Evolutionary conservation across 1,140 invertebrate genomes (phyloP), one percentile per base, ranked within the genome.

Genomic region (Ephestia elutella): DNA sequence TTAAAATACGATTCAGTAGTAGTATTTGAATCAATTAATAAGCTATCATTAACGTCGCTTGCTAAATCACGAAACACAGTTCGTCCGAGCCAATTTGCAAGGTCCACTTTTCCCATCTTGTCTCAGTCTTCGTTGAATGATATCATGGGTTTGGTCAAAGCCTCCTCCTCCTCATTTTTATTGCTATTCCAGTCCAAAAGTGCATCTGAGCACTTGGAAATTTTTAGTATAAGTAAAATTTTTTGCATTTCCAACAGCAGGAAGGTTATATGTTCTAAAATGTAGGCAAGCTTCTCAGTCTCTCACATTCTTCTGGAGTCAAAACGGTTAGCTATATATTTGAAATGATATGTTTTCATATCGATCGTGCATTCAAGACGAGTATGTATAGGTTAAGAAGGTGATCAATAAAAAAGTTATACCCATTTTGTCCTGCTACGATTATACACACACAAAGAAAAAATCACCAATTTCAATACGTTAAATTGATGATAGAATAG

Each of bases 61-160:
- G 89, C 89, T 44, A 92, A 71, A 64, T 92, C 80, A 57, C 89
- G 75, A 76, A 92, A 93, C 2, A 90, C 88, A 3, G 87, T 90
- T 59, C 77, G 89, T 8, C 91, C 90, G 0, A 93, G 65, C 91
- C 91, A 92, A 71, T 92, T 86, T 0, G 92, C 91, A 59, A 93
- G 65, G 62, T 92, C 87, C 5, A 65, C 63, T 66, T 87, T 90
- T 62, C 87, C 88, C 50, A 93, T 76, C n/a, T 82, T 92, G 91
- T 25, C 89, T 81, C 9, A 93, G 68, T 62, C 91, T 86, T 35
- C 86, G 89, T 30, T 76, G 75, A 7, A 93, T 56, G 20, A 78
- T 56, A 64, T 90, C 88, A 62, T 93, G 91, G 13, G 89, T 90
- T 64, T 90, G 86, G 0, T 90, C 89, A 65, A 76, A 82, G 1